These are phyloP conservation scores for Plumapathes pennacea DNA, from an alignment of 92 coral and sea anemone genomes.

Conservation along the genomic window DNA sequence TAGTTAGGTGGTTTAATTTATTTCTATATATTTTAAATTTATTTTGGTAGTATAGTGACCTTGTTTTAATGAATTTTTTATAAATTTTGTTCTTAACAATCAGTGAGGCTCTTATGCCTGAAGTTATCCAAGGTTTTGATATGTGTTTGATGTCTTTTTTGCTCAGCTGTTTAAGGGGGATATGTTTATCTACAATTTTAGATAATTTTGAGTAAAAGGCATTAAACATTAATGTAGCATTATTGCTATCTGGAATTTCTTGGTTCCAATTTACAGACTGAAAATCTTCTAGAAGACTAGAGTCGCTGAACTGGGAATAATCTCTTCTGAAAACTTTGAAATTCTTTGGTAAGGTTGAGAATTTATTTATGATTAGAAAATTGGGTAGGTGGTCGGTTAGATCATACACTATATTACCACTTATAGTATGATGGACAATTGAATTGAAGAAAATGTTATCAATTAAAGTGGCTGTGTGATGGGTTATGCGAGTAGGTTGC, in stretches of 20 bases:
- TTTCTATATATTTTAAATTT: slow-evolving; percentile 42
- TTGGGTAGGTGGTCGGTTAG: slow-evolving; percentile 44
- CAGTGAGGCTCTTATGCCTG: slow-evolving; percentile 26
- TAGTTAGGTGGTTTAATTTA: slow-evolving; percentile 29
- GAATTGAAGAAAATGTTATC: slow-evolving; percentile 55
- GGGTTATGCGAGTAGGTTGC: slow-evolving; percentile 50
- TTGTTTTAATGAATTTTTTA: slow-evolving; percentile 12
- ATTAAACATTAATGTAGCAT: too few relatives aligned
- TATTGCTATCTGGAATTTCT: too few relatives aligned
- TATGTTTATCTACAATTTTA: slow-evolving; percentile 30
- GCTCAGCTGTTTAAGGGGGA: slow-evolving; percentile 33
- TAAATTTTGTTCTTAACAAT: slow-evolving; percentile 22
- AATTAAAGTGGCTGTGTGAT: slow-evolving; percentile 46
- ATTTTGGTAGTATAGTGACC: slow-evolving; percentile 5
- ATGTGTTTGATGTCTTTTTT: slow-evolving; percentile 29
- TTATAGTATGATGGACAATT: slow-evolving; percentile 32
- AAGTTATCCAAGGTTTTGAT: slow-evolving; percentile 51
- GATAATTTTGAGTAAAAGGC: too few relatives aligned
- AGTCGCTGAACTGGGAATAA: slow-evolving; percentile 31
- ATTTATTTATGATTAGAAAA: slow-evolving; percentile 38
- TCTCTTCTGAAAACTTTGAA: slow-evolving; percentile 27
- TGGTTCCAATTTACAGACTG: slow-evolving; percentile 19
- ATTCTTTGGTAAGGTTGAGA: slow-evolving; percentile 23
- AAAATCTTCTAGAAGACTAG: slow-evolving; percentile 17
- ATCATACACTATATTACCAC: slow-evolving; percentile 47